Evolutionary conservation across 1,140 invertebrate genomes (phyloP).

Genomic region (Monochamus saltuarius): DNA sequence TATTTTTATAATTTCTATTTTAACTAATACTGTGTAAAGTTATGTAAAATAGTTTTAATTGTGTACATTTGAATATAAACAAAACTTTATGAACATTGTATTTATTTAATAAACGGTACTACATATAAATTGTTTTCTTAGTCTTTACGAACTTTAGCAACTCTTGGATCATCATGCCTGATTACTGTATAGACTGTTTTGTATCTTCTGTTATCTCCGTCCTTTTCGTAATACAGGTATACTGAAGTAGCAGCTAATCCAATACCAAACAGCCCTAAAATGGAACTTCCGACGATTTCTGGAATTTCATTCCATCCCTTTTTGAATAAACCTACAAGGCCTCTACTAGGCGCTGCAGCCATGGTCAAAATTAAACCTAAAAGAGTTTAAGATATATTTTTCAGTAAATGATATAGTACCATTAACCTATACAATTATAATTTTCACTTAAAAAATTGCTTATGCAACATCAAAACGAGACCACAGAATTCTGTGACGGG

Average conservation of each 20-base stretch:
- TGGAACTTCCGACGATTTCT: slow-evolving; percentile 59
- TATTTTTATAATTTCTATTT: no score
- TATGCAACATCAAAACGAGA: no score
- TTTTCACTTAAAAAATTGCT: not conserved
- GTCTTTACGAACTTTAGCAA: slow-evolving; percentile 30
- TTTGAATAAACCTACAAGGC: slow-evolving; percentile 52
- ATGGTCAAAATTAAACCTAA: not conserved
- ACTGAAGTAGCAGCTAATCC: slow-evolving; percentile 50
- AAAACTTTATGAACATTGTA: slow-evolving; percentile 18
- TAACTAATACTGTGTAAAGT: slow-evolving; percentile 13
- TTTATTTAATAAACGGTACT: slow-evolving; percentile 21
- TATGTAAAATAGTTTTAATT: slow-evolving; percentile 18
- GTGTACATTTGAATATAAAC: slow-evolving; percentile 28
- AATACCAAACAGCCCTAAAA: slow-evolving; percentile 57
- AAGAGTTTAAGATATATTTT: not conserved
- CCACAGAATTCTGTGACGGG: no score
- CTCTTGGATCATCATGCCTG: slow-evolving; percentile 63
- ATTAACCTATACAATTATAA: not conserved
- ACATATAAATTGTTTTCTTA: slow-evolving; percentile 17
- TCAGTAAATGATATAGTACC: not conserved
- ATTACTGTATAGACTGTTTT: slow-evolving; percentile 62
- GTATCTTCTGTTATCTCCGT: slow-evolving; percentile 64
- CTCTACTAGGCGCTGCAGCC: slow-evolving; percentile 22
- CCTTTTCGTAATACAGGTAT: slow-evolving; percentile 57
- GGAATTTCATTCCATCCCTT: slow-evolving; percentile 67